Evolutionary conservation across 2,797 vertebrate species (phyloP), one percentile per base, ranked within the genome.

Genomic region (Brachyalestes nurse): DNA sequence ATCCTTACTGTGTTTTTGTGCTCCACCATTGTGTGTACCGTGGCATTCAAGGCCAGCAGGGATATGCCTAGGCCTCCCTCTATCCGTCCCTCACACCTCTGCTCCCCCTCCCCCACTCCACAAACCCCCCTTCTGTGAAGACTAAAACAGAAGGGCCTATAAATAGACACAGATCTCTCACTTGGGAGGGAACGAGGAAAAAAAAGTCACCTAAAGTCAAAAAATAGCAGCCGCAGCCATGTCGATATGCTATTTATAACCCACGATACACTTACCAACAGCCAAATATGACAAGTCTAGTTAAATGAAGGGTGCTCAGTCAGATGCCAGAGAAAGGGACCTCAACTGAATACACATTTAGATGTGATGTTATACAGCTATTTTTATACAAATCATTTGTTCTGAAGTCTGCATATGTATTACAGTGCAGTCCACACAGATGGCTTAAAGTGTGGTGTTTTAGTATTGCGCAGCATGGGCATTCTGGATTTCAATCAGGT

Each of bases 141-240:
- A 65, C 83, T 88, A 88, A 82, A 89, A 73, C 25, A 10, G 75
- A 81, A 87, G 77, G 67, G 62, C 70, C 86, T 87, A 88, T 86
- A 88, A 89, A 89, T 89, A 90, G 82, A 82, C 79, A 57, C 75
- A 82, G 73, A 82, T 84, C 82, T 88, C 81, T 88, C 85, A 85
- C 79, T 71, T 60, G 57, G 57, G 66, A 62, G 62, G 38, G 28
- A 5, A 6, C 25, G 1, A 14, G n/a, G 51, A 47, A 66, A 75
- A 78, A 77, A 82, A 84, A 83, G 83, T 69, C 84, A 88, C 86
- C 87, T 88, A 60, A 86, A 84, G 87, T 78, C 86, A 85, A 83
- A 88, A 86, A 86, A 87, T 85, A 88, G 84, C 75, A 79, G 77
- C 38, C 21, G 49, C 34, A 76, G 69, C 78, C 73, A 23, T 17